A percentile compares a stretch with the other conserved stretches of the same genome.
Evolutionary conservation across 2,797 vertebrate species (phyloP).

Genomic region (Liasis olivaceus): DNA sequence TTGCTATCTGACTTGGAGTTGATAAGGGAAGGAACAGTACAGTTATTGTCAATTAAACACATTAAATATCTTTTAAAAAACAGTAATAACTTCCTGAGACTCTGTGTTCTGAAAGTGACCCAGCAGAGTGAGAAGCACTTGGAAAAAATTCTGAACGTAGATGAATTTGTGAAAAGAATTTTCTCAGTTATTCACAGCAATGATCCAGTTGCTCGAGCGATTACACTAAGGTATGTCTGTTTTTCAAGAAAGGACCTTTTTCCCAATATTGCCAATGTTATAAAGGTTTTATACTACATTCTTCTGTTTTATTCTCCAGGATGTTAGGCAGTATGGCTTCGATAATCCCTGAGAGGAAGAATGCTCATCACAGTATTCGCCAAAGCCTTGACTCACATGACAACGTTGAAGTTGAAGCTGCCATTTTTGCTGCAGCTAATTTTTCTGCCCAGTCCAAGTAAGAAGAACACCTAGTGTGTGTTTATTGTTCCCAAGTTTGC

Average conservation of each 20-base stretch:
- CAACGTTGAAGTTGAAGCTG: slow-evolving; percentile 97
- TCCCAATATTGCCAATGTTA: not conserved
- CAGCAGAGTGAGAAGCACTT: slow-evolving; percentile 99
- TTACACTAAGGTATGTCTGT: slow-evolving; percentile 87
- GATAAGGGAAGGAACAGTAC: not conserved
- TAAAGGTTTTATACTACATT: not conserved
- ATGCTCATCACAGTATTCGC: slow-evolving; percentile 96
- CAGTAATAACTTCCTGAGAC: slow-evolving; percentile 95
- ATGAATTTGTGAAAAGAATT: slow-evolving; percentile 97
- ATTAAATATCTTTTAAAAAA: slow-evolving; percentile 33
- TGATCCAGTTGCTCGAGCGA: slow-evolving; percentile 95
- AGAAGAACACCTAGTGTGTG: slow-evolving; percentile 38
- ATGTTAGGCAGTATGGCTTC: slow-evolving; percentile 98
- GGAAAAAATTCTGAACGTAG: slow-evolving; percentile 98
- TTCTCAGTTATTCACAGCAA: slow-evolving; percentile 99
- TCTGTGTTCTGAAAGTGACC: slow-evolving; percentile 97
- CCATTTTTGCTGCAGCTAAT: slow-evolving; percentile 94
- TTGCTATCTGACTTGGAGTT: not conserved
- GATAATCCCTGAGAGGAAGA: slow-evolving; percentile 97
- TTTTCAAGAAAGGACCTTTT: not conserved
- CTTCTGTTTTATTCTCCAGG: slow-evolving; percentile 68
- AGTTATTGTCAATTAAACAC: not conserved
- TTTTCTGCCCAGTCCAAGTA: slow-evolving; percentile 98
- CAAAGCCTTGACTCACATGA: slow-evolving; percentile 98
- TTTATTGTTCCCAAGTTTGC: not conserved